Evolutionary conservation across 2,113 vertebrate genomes (phyloP).

Genomic region (Nymphicus hollandicus): DNA sequence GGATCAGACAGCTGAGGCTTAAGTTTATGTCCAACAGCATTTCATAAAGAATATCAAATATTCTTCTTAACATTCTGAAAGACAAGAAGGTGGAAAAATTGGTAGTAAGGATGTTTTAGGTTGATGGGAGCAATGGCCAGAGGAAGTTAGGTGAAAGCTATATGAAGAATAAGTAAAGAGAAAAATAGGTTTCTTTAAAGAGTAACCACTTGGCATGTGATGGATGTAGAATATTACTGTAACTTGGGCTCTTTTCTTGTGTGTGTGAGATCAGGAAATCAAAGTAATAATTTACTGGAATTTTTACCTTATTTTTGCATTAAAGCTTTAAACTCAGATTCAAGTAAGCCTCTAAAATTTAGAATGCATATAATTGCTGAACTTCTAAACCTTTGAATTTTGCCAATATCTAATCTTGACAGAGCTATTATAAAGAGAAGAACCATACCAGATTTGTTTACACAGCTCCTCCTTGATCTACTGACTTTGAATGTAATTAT

Average conservation of each 20-base stretch:
- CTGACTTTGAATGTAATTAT: conserved; percentile 50
- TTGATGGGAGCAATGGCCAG: neutral
- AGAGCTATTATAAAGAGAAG: conserved; percentile 23
- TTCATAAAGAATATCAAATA: neutral
- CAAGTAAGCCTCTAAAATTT: neutral
- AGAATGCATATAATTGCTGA: neutral
- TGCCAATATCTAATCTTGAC: neutral
- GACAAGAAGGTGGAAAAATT: neutral
- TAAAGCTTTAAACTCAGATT: neutral
- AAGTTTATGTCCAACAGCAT: neutral
- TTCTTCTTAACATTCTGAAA: neutral
- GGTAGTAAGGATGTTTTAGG: neutral
- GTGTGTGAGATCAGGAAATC: neutral
- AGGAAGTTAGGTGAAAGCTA: neutral
- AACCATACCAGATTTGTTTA: conserved; percentile 40
- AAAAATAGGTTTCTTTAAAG: neutral
- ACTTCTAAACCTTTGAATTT: conserved; percentile 21
- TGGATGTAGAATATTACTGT: neutral
- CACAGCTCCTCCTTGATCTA: conserved; percentile 35
- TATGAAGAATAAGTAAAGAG: neutral
- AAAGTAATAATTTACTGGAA: neutral
- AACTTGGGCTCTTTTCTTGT: neutral
- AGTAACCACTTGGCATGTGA: neutral
- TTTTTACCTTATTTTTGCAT: neutral
- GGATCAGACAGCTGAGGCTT: neutral